phyloP scores from a whole-genome alignment of 2,888 invertebrate genomes.

The Aethes cnicana region DNA sequence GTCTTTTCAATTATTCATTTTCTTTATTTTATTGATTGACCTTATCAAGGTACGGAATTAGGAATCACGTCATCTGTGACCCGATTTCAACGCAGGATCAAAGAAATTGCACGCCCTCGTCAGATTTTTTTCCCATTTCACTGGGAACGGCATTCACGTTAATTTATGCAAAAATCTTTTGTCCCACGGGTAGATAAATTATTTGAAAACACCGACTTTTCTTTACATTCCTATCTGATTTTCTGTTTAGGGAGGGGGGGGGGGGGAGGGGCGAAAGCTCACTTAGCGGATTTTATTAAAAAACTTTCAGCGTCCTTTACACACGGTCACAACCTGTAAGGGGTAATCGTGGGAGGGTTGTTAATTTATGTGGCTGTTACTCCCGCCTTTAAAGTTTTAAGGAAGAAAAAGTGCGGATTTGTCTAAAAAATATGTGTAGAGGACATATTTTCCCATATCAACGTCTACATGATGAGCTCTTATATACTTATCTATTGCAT shows the following conservation, averaged over 20 bases:
- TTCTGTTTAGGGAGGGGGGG: constrained; percentile 53
- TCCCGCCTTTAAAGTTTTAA: constrained; percentile 1
- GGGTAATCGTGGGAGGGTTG: constrained; percentile 43
- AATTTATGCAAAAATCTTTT: constrained; percentile 46
- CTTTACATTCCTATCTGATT: constrained; percentile 60
- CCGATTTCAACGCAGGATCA: background rate
- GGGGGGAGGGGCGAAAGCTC: constrained; percentile 44
- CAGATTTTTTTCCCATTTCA: background rate
- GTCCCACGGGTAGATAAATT: constrained; percentile 49
- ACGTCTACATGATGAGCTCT: no score
- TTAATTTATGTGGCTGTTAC: constrained; percentile 10
- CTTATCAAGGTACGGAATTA: no score
- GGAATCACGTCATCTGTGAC: background rate
- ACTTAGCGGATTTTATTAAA: constrained; percentile 68
- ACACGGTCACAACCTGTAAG: constrained; percentile 41
- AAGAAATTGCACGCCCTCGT: constrained; percentile 6
- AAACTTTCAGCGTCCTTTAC: constrained; percentile 55
- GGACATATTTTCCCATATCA: no score
- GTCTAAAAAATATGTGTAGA: no score
- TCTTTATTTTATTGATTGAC: no score
- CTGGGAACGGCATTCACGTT: constrained; percentile 31
- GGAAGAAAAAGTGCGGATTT: constrained; percentile 5
- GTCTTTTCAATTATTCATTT: no score
- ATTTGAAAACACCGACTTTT: constrained; percentile 56
- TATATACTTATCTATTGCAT: no score